A percentile compares a stretch with the other conserved stretches of the same genome.
Evolutionary conservation across 2,113 vertebrate genomes (phyloP).

Genomic region (Sakesphorus luctuosus): DNA sequence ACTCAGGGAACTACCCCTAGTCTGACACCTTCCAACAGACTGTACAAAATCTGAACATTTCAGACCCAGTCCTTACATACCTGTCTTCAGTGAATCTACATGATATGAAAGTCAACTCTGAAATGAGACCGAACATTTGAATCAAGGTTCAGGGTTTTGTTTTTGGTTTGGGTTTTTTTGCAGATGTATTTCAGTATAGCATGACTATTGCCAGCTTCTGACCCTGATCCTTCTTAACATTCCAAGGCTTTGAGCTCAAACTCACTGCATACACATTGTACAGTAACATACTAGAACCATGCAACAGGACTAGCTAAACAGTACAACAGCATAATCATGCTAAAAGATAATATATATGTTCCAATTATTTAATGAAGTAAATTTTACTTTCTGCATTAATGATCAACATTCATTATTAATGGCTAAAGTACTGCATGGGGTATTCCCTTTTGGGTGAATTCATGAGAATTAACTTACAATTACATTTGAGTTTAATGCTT

Average conservation of each 20-base stretch:
- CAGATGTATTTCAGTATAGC: neutral
- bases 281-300: neutral
- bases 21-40: neutral
- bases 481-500: neutral
- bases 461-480: neutral
- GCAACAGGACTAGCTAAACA: neutral
- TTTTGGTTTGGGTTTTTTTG: neutral
- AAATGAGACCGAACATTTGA: neutral
- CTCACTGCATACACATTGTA: neutral
- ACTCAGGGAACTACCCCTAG: neutral
- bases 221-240: neutral
- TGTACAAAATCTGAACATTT: neutral
- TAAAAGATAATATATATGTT: neutral
- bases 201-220: neutral
- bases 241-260: neutral
- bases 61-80: neutral
- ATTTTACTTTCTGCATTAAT: conserved; percentile 4
- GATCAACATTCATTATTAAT: neutral
- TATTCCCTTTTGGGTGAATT: neutral
- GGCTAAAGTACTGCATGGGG: neutral
- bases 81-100: neutral
- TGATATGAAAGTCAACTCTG: neutral
- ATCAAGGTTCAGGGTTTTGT: neutral
- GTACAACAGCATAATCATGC: neutral
- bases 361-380: neutral